Evolutionary conservation across 2,888 invertebrate species (phyloP).

Genomic region (Acronicta alni): DNA sequence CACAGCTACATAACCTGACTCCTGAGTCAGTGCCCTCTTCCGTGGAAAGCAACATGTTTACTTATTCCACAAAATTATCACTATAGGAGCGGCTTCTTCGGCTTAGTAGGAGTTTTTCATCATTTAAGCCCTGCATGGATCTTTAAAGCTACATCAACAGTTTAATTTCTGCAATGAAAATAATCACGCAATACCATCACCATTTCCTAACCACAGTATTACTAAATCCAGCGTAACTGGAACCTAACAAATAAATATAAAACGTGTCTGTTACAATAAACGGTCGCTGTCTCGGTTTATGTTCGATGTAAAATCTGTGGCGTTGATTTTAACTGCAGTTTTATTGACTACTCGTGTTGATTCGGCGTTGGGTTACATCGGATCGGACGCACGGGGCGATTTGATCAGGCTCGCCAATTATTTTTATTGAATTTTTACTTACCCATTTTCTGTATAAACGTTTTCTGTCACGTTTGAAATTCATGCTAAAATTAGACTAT

Average conservation of each 20-base stretch:
- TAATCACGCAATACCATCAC: constrained; percentile 24
- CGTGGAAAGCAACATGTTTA: too few species aligned
- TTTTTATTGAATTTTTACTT: background rate
- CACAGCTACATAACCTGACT: too few species aligned
- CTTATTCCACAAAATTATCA: too few species aligned
- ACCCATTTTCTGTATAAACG: too few species aligned
- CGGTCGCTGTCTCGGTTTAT: constrained; percentile 52
- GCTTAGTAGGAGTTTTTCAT: too few species aligned
- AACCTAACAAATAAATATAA: constrained; percentile 55
- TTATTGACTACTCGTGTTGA: constrained; percentile 80
- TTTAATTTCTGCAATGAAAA: too few species aligned
- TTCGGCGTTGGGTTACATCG: constrained; percentile 66
- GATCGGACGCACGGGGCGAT: constrained; percentile 54
- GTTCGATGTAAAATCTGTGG: constrained; percentile 53
- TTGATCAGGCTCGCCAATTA: constrained; percentile 7
- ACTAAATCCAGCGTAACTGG: constrained; percentile 40
- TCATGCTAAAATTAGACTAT: too few species aligned
- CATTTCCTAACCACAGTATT: constrained; percentile 7
- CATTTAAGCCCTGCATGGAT: background rate
- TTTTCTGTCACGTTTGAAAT: too few species aligned
- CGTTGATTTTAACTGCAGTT: constrained; percentile 71
- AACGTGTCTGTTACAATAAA: constrained; percentile 51
- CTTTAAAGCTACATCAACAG: too few species aligned
- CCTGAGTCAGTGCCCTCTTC: too few species aligned
- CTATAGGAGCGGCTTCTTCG: too few species aligned